These are phyloP conservation scores for Trachythela sp. DNA, from an alignment of 64 coral and sea anemone species.

Conservation along the genomic window DNA sequence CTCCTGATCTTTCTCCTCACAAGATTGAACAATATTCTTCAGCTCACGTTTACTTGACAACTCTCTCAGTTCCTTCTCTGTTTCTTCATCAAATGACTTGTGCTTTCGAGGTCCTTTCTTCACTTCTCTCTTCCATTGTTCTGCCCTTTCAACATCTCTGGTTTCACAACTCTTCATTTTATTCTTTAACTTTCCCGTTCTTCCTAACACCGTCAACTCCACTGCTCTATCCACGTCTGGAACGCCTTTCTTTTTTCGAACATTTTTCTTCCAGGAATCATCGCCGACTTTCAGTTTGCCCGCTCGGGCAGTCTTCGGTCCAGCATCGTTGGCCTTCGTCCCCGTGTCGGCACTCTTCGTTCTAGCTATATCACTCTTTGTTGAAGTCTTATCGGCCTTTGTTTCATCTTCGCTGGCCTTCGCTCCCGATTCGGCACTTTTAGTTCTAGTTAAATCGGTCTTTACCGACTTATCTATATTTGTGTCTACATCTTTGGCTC, in stretches of 20 bases:
- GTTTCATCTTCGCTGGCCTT: not conserved
- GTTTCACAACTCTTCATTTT: not conserved
- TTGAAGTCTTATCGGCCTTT: not conserved
- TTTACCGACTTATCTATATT: too few species aligned
- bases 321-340: not conserved
- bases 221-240: not conserved
- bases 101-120: not conserved
- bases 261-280: not conserved
- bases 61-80: not conserved
- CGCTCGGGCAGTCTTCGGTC: not conserved
- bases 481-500: not conserved
- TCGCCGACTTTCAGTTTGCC: not conserved
- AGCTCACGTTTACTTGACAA: not conserved
- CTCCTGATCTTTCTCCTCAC: not conserved
- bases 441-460: not conserved
- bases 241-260: not conserved
- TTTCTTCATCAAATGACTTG: not conserved
- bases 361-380: not conserved
- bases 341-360: not conserved
- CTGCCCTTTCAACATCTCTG: not conserved
- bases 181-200: not conserved
- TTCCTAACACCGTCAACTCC: not conserved
- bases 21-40: not conserved
- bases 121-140: slow-evolving; percentile 6
- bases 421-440: not conserved